phyloP scores from a whole-genome alignment of 2,113 vertebrate species.

The Regulus satrapa region DNA sequence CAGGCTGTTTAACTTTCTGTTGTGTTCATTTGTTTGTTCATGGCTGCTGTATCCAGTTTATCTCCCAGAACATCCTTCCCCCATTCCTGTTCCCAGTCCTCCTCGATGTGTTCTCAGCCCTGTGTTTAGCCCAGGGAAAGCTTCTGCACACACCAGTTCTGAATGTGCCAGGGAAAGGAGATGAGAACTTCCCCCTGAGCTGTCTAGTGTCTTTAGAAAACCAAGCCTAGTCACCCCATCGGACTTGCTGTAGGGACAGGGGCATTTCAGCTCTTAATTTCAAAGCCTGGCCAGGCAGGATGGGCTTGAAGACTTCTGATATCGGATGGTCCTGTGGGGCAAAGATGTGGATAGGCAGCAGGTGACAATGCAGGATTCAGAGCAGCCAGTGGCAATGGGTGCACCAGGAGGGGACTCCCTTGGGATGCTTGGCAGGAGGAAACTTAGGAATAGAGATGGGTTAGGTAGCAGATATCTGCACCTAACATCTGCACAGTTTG shows the following conservation, averaged over 20 bases:
- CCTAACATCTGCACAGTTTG: too few relatives aligned
- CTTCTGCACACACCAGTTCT: neutral
- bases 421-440: neutral
- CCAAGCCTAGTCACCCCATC: neutral
- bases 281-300: neutral
- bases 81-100: neutral
- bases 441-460: rapidly evolving
- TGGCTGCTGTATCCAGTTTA: neutral
- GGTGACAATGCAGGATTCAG: neutral
- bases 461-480: neutral
- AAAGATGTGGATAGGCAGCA: neutral
- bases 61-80: neutral
- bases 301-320: neutral
- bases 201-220: neutral
- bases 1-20: neutral
- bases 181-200: neutral
- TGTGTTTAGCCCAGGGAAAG: neutral
- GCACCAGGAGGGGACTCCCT: neutral
- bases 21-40: neutral
- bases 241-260: neutral
- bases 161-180: neutral
- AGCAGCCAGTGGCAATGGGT: neutral
- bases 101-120: neutral
- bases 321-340: neutral
- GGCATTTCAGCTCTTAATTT: neutral